Evolutionary conservation across 2,113 vertebrate species (phyloP).

Genomic region (Psittacara wagleri): DNA sequence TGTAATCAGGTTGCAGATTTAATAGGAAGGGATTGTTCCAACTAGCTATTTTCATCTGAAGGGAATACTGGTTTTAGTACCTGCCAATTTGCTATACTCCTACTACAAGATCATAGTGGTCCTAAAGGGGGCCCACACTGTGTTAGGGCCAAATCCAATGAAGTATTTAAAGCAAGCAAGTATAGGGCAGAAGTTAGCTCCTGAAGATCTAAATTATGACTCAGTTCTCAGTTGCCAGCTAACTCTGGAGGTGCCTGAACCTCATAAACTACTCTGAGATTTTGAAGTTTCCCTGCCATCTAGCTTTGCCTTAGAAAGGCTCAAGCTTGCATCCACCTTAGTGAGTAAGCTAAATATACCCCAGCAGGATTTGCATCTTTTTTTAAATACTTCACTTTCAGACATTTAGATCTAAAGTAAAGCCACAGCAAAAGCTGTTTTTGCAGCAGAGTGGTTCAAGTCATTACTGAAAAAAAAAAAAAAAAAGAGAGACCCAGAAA

Average conservation of each 20-base stretch:
- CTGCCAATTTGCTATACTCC: not conserved
- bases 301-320: not conserved
- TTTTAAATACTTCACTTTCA: not conserved
- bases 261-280: not conserved
- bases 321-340: not conserved
- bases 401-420: not conserved
- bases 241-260: not conserved
- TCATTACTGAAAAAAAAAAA: not conserved
- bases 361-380: not conserved
- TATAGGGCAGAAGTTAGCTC: not conserved
- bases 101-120: not conserved
- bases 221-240: not conserved
- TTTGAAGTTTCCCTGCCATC: not conserved
- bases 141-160: not conserved
- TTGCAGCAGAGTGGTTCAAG: not conserved
- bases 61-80: constrained; percentile 3
- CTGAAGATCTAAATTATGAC: not conserved
- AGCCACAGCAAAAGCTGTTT: not conserved
- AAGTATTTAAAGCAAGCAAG: not conserved
- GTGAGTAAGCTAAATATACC: not conserved
- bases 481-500: not conserved
- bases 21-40: not conserved
- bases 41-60: constrained; percentile 18
- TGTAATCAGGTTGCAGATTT: constrained; percentile 12
- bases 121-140: not conserved